These are phyloP conservation scores for Pygoscelis antarcticus DNA, from an alignment of 2,113 vertebrate species.

Conservation along the genomic window DNA sequence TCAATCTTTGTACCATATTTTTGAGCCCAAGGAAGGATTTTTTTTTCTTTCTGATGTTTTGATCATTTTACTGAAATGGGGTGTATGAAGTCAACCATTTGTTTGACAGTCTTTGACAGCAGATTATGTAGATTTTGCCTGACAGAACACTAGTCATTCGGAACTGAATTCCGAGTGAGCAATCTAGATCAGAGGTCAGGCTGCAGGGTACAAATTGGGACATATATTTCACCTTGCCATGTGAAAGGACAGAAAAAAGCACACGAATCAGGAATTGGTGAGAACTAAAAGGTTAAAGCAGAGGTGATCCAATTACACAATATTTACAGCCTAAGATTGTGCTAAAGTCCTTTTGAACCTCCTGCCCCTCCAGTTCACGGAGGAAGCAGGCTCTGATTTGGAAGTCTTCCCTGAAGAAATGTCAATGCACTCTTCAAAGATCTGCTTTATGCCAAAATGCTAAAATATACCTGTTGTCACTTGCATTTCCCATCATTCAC, in stretches of 20 bases:
- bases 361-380: not conserved
- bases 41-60: conserved; percentile 62
- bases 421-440: not conserved
- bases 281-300: conserved; percentile 62
- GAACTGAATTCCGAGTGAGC: conserved; percentile 66
- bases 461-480: not conserved
- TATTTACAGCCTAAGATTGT: conserved; percentile 70
- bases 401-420: not conserved
- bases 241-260: conserved; percentile 55
- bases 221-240: conserved; percentile 59
- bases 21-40: not conserved
- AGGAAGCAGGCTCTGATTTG: not conserved
- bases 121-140: conserved; percentile 75
- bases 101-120: conserved; percentile 77
- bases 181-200: conserved; percentile 66
- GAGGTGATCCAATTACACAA: conserved; percentile 67
- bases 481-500: not conserved
- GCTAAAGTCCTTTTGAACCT: conserved; percentile 59
- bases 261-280: conserved; percentile 18
- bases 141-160: conserved; percentile 61
- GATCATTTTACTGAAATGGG: conserved; percentile 69
- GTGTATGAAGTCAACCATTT: conserved; percentile 73
- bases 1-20: not conserved
- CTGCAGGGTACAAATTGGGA: conserved; percentile 42
- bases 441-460: not conserved